Conservation (phyloP, 2,888 invertebrate genomes). For the Glyphotaelius pellucidus region DNA sequence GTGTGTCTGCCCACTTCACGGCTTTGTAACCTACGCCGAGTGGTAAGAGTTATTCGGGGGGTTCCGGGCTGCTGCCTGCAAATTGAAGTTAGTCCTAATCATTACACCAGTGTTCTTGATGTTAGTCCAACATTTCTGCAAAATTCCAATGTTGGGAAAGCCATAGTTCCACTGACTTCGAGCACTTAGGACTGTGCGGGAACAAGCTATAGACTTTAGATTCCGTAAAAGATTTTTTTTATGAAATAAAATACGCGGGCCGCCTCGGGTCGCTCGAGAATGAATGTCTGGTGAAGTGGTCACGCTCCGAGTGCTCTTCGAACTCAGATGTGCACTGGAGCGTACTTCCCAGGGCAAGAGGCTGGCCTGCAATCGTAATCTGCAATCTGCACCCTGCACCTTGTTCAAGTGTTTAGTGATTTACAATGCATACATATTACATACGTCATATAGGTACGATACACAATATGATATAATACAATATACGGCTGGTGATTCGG, state of each 20-base stretch:
- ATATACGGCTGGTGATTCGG: background rate
- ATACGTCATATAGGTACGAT: background rate
- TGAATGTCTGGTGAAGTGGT: conserved; percentile 4
- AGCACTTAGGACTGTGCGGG: background rate
- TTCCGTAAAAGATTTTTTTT: background rate
- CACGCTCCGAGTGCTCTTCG: background rate
- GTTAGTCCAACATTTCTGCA: too few relatives aligned
- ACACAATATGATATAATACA: background rate
- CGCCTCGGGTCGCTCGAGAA: background rate
- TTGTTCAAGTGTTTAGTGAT: background rate
- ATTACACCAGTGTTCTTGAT: too few relatives aligned
- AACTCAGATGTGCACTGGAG: conserved; percentile 5
- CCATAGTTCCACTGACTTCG: too few relatives aligned
- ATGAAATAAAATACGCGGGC: background rate
- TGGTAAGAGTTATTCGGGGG: too few relatives aligned
- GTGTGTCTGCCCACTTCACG: too few relatives aligned
- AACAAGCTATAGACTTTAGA: background rate
- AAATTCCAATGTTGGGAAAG: too few relatives aligned
- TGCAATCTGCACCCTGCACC: background rate
- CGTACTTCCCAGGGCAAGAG: background rate
- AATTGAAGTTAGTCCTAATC: too few relatives aligned
- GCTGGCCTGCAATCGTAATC: background rate
- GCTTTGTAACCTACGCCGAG: too few relatives aligned
- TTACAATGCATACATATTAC: background rate
- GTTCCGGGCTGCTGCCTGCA: too few relatives aligned